Evolutionary conservation across 2,797 vertebrate genomes (phyloP).

Genomic region (Rallus crepitans): DNA sequence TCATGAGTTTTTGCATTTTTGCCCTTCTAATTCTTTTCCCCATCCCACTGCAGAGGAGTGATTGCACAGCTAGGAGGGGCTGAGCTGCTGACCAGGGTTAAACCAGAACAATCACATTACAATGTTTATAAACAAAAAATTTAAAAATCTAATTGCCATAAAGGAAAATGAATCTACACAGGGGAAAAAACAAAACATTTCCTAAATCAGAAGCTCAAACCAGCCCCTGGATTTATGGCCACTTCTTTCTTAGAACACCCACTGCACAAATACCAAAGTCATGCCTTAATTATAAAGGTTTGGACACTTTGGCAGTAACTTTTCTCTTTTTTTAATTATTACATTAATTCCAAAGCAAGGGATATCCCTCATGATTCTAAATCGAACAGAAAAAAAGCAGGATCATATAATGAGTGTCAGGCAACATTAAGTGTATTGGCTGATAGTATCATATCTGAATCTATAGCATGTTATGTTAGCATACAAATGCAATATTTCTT

Average conservation of each 20-base stretch:
- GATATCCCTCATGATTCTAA: background rate
- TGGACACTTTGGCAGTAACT: background rate
- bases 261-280: background rate
- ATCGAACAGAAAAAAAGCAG: background rate
- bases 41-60: background rate
- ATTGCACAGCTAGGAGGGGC: background rate
- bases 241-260: background rate
- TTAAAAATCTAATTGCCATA: background rate
- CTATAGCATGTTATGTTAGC: background rate
- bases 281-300: background rate
- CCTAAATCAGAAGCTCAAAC: background rate
- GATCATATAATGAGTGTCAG: conserved; percentile 1
- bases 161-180: background rate
- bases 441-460: background rate
- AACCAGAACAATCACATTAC: background rate
- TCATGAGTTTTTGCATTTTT: background rate
- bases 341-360: background rate
- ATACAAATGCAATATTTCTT: conserved; percentile 32
- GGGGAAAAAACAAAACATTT: background rate
- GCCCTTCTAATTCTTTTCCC: background rate
- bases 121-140: background rate
- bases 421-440: background rate
- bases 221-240: background rate
- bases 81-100: background rate
- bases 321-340: background rate